A percentile compares a stretch with the other conserved stretches of the same genome.
phyloP scores from a whole-genome alignment of 2,797 vertebrate species.

The Malurus splendens region DNA sequence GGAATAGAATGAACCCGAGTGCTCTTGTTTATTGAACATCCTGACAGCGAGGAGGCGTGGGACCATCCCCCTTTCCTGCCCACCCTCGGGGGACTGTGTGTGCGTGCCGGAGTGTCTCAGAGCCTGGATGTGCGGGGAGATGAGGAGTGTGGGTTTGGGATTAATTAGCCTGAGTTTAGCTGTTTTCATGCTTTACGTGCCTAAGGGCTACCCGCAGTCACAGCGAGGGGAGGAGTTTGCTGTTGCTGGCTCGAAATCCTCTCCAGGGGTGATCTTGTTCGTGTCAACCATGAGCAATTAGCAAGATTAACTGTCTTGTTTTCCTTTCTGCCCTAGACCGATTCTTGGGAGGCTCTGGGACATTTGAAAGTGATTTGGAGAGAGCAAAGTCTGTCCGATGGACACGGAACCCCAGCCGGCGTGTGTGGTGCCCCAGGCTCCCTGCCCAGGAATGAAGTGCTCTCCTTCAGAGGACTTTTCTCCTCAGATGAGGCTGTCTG shows the following conservation, averaged over 20 bases:
- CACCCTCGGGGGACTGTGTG: background rate
- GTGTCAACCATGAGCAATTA: constrained; percentile 44
- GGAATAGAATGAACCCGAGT: background rate
- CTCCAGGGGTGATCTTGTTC: constrained; percentile 54
- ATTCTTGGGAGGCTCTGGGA: constrained; percentile 30
- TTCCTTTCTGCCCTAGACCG: constrained; percentile 37
- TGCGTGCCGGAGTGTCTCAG: constrained; percentile 22
- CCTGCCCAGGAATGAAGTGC: constrained; percentile 35
- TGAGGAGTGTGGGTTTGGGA: constrained; percentile 33
- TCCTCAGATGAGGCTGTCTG: constrained; percentile 77
- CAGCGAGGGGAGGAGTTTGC: constrained; percentile 44
- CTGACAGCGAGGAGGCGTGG: background rate
- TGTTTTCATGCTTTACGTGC: constrained; percentile 55
- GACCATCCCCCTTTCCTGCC: background rate
- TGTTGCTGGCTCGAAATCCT: constrained; percentile 39
- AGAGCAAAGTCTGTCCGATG: constrained; percentile 67
- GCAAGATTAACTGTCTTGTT: constrained; percentile 48
- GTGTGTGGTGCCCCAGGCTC: constrained; percentile 59
- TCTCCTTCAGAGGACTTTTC: constrained; percentile 73
- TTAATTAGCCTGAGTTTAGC: constrained; percentile 45
- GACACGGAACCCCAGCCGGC: constrained; percentile 70
- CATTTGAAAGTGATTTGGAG: constrained; percentile 43
- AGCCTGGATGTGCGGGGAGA: constrained; percentile 10
- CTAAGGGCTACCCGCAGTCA: constrained; percentile 51
- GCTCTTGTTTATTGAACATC: background rate